A percentile compares a stretch with the other conserved stretches of the same genome.
phyloP scores from a whole-genome alignment of 2,888 invertebrate species.

The Papilio gigon region DNA sequence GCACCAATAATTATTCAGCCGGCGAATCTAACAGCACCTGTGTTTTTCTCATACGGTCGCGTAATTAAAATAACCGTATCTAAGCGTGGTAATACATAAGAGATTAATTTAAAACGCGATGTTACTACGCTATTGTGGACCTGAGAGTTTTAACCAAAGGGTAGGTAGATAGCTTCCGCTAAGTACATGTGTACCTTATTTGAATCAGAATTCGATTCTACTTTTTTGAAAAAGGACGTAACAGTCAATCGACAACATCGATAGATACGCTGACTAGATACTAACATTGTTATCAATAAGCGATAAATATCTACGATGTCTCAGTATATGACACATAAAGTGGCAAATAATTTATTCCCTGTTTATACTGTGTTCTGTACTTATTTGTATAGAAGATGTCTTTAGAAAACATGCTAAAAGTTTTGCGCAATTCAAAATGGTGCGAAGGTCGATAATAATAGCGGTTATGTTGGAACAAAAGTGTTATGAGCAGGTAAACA shows the following conservation, averaged over 20 bases:
- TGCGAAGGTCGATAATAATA: slow-evolving; percentile 38
- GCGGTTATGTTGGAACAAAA: slow-evolving; percentile 50
- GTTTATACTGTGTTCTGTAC: not conserved
- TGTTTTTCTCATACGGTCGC: slow-evolving; percentile 5
- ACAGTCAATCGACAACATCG: not conserved
- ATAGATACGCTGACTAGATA: not conserved
- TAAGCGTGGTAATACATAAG: not conserved
- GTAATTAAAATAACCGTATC: slow-evolving; percentile 16
- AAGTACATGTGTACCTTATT: not conserved
- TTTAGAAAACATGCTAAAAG: slow-evolving; percentile 17
- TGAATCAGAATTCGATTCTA: not conserved
- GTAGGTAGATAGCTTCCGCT: not conserved
- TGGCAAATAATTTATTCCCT: not conserved
- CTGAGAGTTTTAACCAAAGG: not conserved
- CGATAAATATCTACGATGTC: too few relatives aligned
- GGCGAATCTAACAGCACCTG: slow-evolving; percentile 21
- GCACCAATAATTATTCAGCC: slow-evolving; percentile 22
- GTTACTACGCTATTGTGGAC: not conserved
- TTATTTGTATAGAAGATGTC: not conserved
- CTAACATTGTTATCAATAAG: not conserved
- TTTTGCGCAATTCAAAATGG: slow-evolving; percentile 36
- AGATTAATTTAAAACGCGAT: slow-evolving; percentile 7
- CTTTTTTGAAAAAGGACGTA: too few relatives aligned
- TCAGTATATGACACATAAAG: too few relatives aligned
- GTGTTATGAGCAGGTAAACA: slow-evolving; percentile 61